Conservation (phyloP, 2,113 vertebrate genomes). For the Glareola pratincola region DNA sequence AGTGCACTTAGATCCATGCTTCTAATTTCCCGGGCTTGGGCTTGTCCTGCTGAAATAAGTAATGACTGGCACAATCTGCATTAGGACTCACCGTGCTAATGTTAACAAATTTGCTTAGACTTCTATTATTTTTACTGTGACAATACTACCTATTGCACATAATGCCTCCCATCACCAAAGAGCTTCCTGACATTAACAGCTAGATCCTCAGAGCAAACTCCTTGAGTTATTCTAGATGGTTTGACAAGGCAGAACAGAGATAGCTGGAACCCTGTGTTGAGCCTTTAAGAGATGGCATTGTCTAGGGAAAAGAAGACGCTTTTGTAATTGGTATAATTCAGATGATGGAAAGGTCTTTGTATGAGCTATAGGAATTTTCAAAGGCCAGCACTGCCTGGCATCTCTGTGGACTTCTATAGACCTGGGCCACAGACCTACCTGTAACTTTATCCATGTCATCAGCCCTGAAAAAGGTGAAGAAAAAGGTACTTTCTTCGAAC, state of each 20-base stretch:
- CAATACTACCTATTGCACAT: neutral
- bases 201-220: neutral
- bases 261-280: neutral
- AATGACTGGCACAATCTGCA: neutral
- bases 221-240: neutral
- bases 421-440: neutral
- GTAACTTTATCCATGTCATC: neutral
- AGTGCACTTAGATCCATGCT: neutral
- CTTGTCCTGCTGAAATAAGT: neutral
- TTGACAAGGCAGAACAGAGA: neutral
- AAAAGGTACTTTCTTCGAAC: neutral
- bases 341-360: neutral
- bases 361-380: neutral
- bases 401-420: neutral
- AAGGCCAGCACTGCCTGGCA: neutral
- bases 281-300: neutral
- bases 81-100: neutral
- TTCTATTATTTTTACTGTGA: neutral
- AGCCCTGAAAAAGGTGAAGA: neutral
- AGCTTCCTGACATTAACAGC: neutral
- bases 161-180: neutral
- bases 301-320: neutral
- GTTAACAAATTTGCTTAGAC: neutral
- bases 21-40: neutral
- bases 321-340: neutral